phyloP scores from a whole-genome alignment of 1,140 invertebrate genomes.

The Periplaneta americana region DNA sequence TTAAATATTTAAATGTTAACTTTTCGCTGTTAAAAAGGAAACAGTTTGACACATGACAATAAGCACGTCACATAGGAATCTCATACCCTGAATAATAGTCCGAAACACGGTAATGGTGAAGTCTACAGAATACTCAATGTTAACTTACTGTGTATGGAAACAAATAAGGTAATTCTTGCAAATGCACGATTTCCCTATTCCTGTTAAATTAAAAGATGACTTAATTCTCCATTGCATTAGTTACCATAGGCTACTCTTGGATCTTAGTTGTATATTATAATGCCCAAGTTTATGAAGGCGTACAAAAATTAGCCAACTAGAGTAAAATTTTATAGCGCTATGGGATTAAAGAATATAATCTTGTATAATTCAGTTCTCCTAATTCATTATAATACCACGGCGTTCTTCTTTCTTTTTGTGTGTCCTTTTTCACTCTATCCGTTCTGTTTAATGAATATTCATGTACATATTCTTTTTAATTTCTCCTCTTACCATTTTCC shows the following conservation, averaged over 20 bases:
- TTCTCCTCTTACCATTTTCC: neutral
- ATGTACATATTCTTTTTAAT: neutral
- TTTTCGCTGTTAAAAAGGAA: no score
- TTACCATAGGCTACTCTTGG: neutral
- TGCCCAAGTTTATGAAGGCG: neutral
- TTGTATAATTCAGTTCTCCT: neutral
- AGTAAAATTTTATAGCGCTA: neutral
- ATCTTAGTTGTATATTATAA: neutral
- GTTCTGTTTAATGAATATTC: neutral
- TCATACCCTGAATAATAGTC: no score
- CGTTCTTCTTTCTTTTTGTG: no score
- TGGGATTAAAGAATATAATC: neutral
- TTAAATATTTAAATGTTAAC: no score
- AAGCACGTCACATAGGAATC: no score
- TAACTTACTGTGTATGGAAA: neutral
- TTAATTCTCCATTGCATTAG: neutral
- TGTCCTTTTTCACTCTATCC: neutral
- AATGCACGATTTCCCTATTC: neutral
- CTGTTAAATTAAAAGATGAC: neutral
- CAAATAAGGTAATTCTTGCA: neutral
- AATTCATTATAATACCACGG: neutral
- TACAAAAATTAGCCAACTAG: neutral
- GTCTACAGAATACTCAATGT: no score
- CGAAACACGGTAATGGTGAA: no score
- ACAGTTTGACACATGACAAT: no score